Base-by-base conservation (phyloP, 2,797 vertebrate species). In the Pangasius djambal region DNA sequence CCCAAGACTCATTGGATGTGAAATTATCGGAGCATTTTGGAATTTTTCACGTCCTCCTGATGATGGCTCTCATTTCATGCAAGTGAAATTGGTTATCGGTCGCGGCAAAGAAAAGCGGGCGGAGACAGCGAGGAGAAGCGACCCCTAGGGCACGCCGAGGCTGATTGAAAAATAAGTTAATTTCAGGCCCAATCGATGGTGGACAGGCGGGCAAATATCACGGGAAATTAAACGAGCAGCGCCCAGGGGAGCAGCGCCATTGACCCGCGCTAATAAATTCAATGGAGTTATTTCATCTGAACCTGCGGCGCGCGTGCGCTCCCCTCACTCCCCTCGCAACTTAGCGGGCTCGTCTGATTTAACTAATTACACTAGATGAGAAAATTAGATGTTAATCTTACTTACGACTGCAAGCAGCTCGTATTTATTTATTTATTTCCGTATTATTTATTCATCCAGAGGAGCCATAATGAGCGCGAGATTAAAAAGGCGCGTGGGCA, bases 91-190 rank as follows among this genome's bases (percentile, higher is more conserved):
- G 97, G 97, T 97, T 95, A 95, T 95, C 90, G 96, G 95, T 69
- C 93, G 95, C 95, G 96, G 97, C 95, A 96, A 96, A 96, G 97
- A 96, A 94, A 96, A 96, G 94, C 94, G 94, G 95, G 97, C 77
- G 97, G 96, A 96, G 96, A 97, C 97, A 79, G 97, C 93, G 96
- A 96, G 96, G 95, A 97, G 97, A 96, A 95, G 61, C 94, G 97
- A 97, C 98, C 98, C 97, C 96, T 92, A 96, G 97, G 97, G 98
- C 97, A 96, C 95, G 95, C 95, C 92, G 94, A 95, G 96, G 96
- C 97, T 99, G 98, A 99, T 99, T 99, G 98, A 99, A 99, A 99
- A 99, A 99, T 99, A 99, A 98, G 98, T 99, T 99, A 98, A 99
- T 99, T 99, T 99, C 97, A 96, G 95, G 97, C 97, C 97, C 97